Conservation (phyloP, 2,888 invertebrate genomes). For the Pandemis corylana region DNA sequence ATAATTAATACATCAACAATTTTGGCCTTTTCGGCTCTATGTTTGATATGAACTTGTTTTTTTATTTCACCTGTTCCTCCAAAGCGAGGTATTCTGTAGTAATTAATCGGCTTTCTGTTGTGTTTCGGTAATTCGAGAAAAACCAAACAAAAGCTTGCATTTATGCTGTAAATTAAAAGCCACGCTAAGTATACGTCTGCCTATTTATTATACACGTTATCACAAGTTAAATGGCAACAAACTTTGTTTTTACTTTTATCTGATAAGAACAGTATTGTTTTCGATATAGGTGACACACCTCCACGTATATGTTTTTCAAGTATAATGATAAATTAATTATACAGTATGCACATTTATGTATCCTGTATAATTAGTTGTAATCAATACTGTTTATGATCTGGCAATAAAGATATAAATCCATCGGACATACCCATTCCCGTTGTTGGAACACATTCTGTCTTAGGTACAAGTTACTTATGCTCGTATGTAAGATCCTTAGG, state of each 20-base stretch:
- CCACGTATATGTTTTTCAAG: background rate
- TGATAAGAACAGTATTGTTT: slow-evolving; percentile 8
- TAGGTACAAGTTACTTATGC: too few relatives aligned
- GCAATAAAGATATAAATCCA: too few relatives aligned
- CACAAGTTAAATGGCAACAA: slow-evolving; percentile 4
- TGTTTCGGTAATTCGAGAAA: too few relatives aligned
- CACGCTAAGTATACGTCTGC: background rate
- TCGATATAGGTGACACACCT: slow-evolving; percentile 6
- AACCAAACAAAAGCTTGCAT: background rate
- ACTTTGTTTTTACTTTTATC: slow-evolving; percentile 24
- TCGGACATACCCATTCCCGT: too few relatives aligned
- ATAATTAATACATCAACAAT: background rate
- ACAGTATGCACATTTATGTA: background rate
- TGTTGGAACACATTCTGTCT: too few relatives aligned
- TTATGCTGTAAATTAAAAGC: background rate
- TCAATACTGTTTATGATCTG: too few relatives aligned
- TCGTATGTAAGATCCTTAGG: too few relatives aligned
- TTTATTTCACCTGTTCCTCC: too few relatives aligned
- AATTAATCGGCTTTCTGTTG: too few relatives aligned
- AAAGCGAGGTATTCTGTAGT: too few relatives aligned
- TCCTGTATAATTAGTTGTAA: too few relatives aligned
- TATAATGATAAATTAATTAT: background rate
- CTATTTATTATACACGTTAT: background rate
- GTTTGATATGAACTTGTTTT: too few relatives aligned
- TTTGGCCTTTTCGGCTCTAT: background rate